Base-by-base conservation (phyloP, 2,888 invertebrate genomes). In the Acleris literana region DNA sequence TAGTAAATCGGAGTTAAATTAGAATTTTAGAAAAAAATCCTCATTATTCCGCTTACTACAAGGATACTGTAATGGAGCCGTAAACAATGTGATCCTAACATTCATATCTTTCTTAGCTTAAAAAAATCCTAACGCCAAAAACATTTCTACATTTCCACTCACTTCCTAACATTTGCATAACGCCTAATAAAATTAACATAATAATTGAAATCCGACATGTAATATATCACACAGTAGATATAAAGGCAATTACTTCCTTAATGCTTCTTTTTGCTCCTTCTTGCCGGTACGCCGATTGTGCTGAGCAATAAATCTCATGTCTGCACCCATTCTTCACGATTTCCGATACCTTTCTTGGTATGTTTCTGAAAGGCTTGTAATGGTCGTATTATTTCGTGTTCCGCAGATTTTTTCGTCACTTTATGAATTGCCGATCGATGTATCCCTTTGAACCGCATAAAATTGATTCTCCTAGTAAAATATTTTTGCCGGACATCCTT, bases 161-260 rank as follows among this genome's bases (percentile, higher is more conserved):
- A 56, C 43, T 56, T 56, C 56, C 49, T 18, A 18, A 16, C n/a
- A 44, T 56, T 56, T 44, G 56, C 44, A 56, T 56, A 56, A 39
- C 18, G 43, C 29, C 57, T 17, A 51, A 65, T 65, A 65, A 65
- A 65, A 65, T 65, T 65, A 65, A 56, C 65, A 65, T 65, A 65
- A 65, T 65, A 65, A 65, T 65, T 65, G 65, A 33, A 56, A n/a
- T 44, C 51, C 55, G 46, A 65, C 56, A 46, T 65, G 53, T 57
- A 57, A 66, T 66, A 57, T 66, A 66, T 66, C 46, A 66, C 57
- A 20, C 44, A 22, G 56, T 61, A 46, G 66, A 53, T 66, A 53
- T 57, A 62, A 66, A 66, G 18, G 66, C 66, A 66, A 62, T 66
- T 61, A 65, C 55, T n/a, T 55, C 33, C 29, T 60, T 61, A 61